Evolutionary conservation across 1,140 invertebrate genomes (phyloP), one percentile per base, ranked within the genome.

Genomic region (Phortica variegata): DNA sequence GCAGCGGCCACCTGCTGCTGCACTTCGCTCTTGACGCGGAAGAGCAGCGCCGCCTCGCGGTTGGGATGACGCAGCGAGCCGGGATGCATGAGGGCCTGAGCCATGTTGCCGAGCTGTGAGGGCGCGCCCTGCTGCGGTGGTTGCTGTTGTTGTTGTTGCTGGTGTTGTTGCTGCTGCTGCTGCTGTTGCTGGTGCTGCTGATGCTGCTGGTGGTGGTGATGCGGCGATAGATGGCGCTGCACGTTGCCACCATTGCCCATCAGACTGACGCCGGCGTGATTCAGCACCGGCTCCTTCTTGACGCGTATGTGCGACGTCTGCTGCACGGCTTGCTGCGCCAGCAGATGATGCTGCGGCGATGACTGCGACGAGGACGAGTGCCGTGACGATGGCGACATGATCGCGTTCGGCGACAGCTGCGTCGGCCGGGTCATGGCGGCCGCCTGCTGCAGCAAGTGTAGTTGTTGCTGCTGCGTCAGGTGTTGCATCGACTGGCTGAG

Each of bases 401-500:
- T 46, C 15, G 57, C 48, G 20, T 48, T 56, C 0, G 53, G 59
- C 16, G 49, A 54, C 43, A 39, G 79, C 72, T 51, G 79, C 73
- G 73, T 76, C 68, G 73, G 77, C 71, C 65, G 73, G 76, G 76
- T 78, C 65, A 73, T 80, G 75, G 73, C 76, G 51, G 54, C 70
- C 47, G 63, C 73, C 49, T 73, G 55, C 61, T 73, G 63, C 5
- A 71, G 58, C 43, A 72, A 36, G 15, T 74, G 73, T 13, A 75
- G 48, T 20, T 71, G 61, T 40, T 73, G 66, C 43, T 72, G 65
- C 17, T 65, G 61, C 29, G 61, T 69, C 6, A 71, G 47, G 37
- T 76, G 74, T 43, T 74, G 74, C 65, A 75, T 73, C 55, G 68
- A 53, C 76, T 73, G 71, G 36, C 58, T 69, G 15, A 68, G 56